Evolutionary conservation across 2,113 vertebrate species (phyloP).

Genomic region (Hystrix cristata): DNA sequence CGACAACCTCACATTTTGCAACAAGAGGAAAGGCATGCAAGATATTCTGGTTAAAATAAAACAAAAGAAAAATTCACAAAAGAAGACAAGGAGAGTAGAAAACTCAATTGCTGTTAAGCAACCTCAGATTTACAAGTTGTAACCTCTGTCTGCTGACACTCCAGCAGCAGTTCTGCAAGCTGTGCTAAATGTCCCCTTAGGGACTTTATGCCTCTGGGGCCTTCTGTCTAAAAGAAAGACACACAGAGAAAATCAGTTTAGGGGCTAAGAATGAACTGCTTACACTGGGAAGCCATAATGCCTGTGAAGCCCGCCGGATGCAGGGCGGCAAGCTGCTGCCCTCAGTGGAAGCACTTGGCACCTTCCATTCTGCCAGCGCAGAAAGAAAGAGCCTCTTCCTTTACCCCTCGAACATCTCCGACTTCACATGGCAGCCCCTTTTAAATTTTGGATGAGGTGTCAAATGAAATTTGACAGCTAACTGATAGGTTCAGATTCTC

Average conservation of each 20-base stretch:
- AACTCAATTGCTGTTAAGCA: conserved; percentile 16
- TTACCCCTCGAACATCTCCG: conserved; percentile 22
- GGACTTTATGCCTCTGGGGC: conserved; percentile 64
- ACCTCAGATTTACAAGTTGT: conserved; percentile 60
- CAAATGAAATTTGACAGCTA: conserved; percentile 84
- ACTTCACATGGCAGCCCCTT: conserved; percentile 76
- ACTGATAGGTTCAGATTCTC: conserved; percentile 83
- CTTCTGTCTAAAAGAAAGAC: conserved; percentile 30
- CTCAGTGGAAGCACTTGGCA: conserved; percentile 7
- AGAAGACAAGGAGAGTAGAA: background rate
- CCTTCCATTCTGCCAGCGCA: conserved; percentile 2
- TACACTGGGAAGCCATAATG: conserved; percentile 11
- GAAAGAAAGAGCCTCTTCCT: conserved; percentile 68
- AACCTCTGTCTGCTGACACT: conserved; percentile 51
- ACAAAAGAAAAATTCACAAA: background rate
- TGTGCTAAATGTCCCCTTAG: conserved; percentile 77
- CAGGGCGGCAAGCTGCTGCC: background rate
- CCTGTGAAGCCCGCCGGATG: conserved; percentile 28
- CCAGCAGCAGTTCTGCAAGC: conserved; percentile 35
- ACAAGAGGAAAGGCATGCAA: background rate
- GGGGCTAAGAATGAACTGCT: conserved; percentile 53
- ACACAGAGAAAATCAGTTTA: background rate
- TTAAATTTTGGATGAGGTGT: conserved; percentile 83
- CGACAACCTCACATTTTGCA: background rate
- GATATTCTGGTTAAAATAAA: background rate